Base-by-base conservation (phyloP, 2,797 vertebrate genomes). In the Galago senegalensis region DNA sequence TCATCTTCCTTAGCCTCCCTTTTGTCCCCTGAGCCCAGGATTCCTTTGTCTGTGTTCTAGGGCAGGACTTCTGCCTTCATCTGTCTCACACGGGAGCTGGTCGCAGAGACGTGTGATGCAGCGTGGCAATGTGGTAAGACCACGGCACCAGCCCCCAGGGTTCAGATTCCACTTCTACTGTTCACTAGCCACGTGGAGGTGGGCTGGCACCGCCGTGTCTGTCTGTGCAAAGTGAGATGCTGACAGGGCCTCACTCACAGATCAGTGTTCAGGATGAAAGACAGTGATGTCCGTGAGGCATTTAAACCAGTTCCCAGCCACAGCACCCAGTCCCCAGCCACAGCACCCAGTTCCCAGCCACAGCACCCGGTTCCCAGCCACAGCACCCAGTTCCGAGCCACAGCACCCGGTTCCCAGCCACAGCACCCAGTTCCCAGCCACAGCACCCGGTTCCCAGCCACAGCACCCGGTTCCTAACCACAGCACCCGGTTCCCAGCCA, bases 161-260 rank as follows among this genome's bases (percentile, higher is more conserved):
- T 13, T 49, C 70, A 27, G 34, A 3, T 25, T 12, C 27, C 3
- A 4, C 17, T 16, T 31, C 17, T 11, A 0, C 65, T 7, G 0
- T 21, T 49, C 21, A 1, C 65, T 40, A 1, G 7, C 49, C 20
- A 2, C 6, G n/a, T 25, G 67, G 67, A 20, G 69, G 5, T 14
- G 40, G 17, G 67, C 69, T 2, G 10, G 46, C 0, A 1, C 29
- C 0, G 0, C 0, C 2, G 20, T 46, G 37, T 70, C 70, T 17
- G 0, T 37, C 0, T 5, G 3, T 25, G 31, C 43, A 3, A 20
- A 13, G 7, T 3, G 11, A 20, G 29, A 20, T 0, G 6, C 8
- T 7, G 8, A 8, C 13, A 7, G 56, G 69, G 4, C 81, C 53
- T 6, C 3, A 37, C 46, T 23, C 17, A 0, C 31, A 3, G 56